Evolutionary conservation across 2,888 invertebrate species (phyloP).

Genomic region (Chirona hameri): DNA sequence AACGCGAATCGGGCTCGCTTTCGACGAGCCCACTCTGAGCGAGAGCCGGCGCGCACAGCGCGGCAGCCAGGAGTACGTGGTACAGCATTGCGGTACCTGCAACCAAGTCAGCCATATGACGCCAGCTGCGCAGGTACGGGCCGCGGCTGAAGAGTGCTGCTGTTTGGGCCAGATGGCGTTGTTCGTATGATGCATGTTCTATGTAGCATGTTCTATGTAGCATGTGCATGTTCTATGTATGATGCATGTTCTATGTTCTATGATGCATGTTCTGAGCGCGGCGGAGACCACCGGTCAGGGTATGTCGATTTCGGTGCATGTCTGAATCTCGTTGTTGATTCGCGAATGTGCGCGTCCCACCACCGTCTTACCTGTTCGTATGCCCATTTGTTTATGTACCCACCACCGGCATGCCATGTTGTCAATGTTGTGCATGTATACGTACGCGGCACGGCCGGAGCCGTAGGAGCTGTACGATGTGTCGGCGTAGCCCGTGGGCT

Average conservation of each 20-base stretch:
- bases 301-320: not conserved
- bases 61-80: not conserved
- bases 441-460: conserved; percentile 29
- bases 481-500: conserved; percentile 34
- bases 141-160: not conserved
- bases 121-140: too few species aligned
- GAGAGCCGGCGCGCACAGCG: not conserved
- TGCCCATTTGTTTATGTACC: not conserved
- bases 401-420: not conserved
- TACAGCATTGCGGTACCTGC: not conserved
- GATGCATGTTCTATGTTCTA: not conserved
- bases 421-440: not conserved
- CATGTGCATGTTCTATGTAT: too few species aligned
- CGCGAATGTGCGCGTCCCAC: not conserved
- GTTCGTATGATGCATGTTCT: not conserved
- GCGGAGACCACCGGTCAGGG: not conserved
- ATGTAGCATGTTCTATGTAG: not conserved
- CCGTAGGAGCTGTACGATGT: conserved; percentile 35
- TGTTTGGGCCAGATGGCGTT: not conserved
- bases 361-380: not conserved
- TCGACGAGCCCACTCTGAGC: too few species aligned
- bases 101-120: not conserved
- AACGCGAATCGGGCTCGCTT: conserved; percentile 8
- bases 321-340: not conserved
- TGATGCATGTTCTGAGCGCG: not conserved